These are phyloP conservation scores for Dolichoris vasculosae DNA, from an alignment of 1,140 invertebrate genomes.

Conservation along the genomic window DNA sequence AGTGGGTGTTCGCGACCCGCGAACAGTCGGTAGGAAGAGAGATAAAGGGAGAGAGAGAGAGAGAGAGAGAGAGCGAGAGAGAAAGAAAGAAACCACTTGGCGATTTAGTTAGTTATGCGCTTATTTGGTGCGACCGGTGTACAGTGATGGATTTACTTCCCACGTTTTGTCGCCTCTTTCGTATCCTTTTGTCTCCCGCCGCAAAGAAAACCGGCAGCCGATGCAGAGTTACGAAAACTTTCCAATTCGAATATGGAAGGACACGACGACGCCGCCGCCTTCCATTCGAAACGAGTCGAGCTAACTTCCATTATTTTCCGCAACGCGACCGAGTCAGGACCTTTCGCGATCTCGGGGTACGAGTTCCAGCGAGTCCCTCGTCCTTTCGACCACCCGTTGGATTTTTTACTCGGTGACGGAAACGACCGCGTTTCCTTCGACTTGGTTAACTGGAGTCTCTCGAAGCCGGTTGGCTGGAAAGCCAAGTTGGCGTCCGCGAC, in stretches of 20 bases:
- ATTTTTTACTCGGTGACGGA: no score
- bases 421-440: no score
- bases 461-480: no score
- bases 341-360: not conserved
- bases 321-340: not conserved
- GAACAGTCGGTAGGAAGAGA: not conserved
- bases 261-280: constrained; percentile 8
- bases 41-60: constrained; percentile 12
- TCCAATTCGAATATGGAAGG: constrained; percentile 37
- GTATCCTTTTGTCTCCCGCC: not conserved
- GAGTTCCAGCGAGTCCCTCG: no score
- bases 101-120: not conserved
- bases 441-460: no score
- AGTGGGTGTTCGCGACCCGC: constrained; percentile 15
- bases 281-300: not conserved
- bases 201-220: not conserved
- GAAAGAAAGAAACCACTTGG: not conserved
- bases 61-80: not conserved
- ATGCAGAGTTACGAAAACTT: not conserved
- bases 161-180: not conserved
- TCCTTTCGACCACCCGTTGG: no score
- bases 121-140: constrained; percentile 25
- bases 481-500: no score
- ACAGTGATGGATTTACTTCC: constrained; percentile 9
- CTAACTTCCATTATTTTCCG: constrained; percentile 45